phyloP scores from a whole-genome alignment of 30 jellyfish, hydroid and myxozoan species.

The Cassiopea andromeda region DNA sequence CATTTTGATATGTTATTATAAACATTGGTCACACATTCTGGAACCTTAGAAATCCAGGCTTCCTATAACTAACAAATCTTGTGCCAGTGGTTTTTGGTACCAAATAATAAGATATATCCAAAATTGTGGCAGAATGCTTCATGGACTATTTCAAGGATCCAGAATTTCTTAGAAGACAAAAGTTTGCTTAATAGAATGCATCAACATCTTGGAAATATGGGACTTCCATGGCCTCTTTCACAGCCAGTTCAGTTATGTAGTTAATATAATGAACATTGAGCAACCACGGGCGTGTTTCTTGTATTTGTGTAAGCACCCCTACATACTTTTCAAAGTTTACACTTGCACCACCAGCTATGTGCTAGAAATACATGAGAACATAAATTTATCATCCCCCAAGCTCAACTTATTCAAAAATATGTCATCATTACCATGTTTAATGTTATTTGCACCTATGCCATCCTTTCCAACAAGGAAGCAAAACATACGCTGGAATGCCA shows the following conservation, averaged over 20 bases:
- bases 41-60: too few species aligned
- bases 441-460: conserved; percentile 48
- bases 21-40: too few species aligned
- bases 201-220: conserved; percentile 3
- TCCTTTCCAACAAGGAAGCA: conserved; percentile 28
- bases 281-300: conserved; percentile 17
- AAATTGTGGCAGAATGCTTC: background rate
- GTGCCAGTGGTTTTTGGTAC: conserved; percentile 13
- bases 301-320: conserved; percentile 37
- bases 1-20: too few species aligned
- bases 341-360: conserved; percentile 2
- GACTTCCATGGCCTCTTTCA: conserved; percentile 10
- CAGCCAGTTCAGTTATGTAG: conserved; percentile 68
- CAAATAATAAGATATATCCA: background rate
- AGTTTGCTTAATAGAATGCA: conserved; percentile 1
- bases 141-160: background rate
- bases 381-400: background rate
- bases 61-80: too few species aligned
- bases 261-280: conserved; percentile 47
- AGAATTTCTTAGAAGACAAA: conserved; percentile 1
- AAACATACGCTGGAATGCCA: conserved; percentile 50
- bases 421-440: conserved; percentile 51
- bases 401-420: conserved; percentile 5
- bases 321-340: conserved; percentile 46
- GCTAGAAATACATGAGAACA: background rate